Conservation (phyloP, 2,888 invertebrate genomes). For the Erannis defoliaria region DNA sequence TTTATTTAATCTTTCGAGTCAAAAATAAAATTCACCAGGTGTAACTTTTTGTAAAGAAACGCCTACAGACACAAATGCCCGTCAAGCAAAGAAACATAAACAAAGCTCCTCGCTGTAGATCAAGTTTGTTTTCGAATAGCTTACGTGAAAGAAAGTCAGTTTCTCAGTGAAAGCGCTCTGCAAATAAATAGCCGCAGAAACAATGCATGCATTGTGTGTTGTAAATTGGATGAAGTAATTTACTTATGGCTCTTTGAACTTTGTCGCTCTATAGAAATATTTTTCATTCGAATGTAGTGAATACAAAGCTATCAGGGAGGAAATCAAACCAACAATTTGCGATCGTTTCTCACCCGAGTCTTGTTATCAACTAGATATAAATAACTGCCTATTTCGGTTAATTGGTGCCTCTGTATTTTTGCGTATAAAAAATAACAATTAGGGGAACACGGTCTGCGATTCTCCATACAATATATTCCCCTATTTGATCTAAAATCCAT, state of each 20-base stretch:
- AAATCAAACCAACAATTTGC: conserved; percentile 28
- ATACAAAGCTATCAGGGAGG: conserved; percentile 39
- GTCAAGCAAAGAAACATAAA: conserved; percentile 31
- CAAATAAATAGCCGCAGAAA: conserved; percentile 77
- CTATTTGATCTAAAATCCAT: no score
- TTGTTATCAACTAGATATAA: conserved; percentile 9
- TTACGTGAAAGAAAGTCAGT: conserved; percentile 74
- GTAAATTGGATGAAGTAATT: conserved; percentile 76
- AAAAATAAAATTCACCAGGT: neutral
- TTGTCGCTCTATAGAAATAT: conserved; percentile 53
- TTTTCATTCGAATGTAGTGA: conserved; percentile 44
- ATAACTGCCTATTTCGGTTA: no score
- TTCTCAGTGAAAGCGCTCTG: conserved; percentile 73
- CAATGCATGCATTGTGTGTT: conserved; percentile 82
- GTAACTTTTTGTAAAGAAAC: neutral
- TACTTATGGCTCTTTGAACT: conserved; percentile 58
- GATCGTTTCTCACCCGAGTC: conserved; percentile 14
- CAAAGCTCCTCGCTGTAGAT: conserved; percentile 72
- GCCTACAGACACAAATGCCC: conserved; percentile 26
- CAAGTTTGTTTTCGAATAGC: conserved; percentile 65
- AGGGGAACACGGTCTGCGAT: no score
- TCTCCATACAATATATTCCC: no score
- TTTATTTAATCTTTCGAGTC: neutral
- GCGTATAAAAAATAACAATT: no score
- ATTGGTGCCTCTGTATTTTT: no score